These are phyloP conservation scores for Carettochelys insculpta DNA, from an alignment of 2,113 vertebrate genomes.

Conservation along the genomic window DNA sequence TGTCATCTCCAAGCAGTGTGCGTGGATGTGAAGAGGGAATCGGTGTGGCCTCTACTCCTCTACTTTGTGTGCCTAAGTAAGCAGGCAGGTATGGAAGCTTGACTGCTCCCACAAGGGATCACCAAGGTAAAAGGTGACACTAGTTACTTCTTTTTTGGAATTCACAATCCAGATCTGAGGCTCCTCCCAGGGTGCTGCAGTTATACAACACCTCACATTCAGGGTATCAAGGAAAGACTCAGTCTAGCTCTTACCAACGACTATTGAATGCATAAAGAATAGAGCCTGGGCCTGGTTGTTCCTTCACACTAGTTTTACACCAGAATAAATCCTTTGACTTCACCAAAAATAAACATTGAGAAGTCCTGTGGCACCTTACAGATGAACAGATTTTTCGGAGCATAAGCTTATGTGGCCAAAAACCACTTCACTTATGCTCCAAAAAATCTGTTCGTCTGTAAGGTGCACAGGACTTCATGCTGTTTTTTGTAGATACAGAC, in stretches of 20 bases:
- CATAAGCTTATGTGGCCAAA: too few relatives aligned
- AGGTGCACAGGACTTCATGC: too few relatives aligned
- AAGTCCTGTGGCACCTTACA: too few relatives aligned
- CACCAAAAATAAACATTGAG: too few relatives aligned
- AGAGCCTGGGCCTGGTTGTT: background rate
- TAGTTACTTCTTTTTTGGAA: background rate
- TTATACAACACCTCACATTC: background rate
- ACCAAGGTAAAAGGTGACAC: background rate
- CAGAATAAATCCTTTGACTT: slow-evolving; percentile 18
- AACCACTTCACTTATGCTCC: too few relatives aligned
- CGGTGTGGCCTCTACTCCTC: background rate
- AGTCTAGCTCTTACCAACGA: background rate
- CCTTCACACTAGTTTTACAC: background rate
- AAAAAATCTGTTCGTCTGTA: too few relatives aligned
- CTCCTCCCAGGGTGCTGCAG: background rate
- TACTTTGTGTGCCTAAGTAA: background rate
- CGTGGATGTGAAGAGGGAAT: background rate
- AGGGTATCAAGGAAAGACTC: background rate
- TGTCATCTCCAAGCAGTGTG: background rate
- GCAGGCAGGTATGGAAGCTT: accelerated
- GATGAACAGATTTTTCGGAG: too few relatives aligned
- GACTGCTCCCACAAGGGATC: accelerated
- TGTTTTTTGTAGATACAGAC: too few relatives aligned
- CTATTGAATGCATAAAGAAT: background rate
- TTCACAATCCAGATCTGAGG: background rate